Conservation (phyloP, 2,888 invertebrate species). For the Apodemia duryi region DNA sequence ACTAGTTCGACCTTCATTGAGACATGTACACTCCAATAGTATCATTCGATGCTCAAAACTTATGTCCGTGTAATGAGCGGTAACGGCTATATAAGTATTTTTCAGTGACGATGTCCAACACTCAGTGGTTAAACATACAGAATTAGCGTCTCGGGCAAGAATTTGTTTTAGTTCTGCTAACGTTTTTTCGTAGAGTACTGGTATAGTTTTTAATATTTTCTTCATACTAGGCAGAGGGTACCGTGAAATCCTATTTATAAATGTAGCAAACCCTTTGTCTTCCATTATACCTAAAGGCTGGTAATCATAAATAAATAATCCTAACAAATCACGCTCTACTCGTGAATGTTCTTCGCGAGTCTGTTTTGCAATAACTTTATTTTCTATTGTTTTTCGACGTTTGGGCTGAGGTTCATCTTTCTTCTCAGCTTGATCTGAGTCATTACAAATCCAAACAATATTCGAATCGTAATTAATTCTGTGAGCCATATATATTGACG, state of each 20-base stretch:
- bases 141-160: background rate
- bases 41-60: background rate
- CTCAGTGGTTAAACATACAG: conserved; percentile 5
- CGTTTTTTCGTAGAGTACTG: background rate
- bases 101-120: conserved; percentile 4
- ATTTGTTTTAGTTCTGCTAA: conserved; percentile 1
- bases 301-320: conserved; percentile 7
- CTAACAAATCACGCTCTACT: background rate
- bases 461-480: background rate
- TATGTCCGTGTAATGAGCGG: background rate
- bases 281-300: conserved; percentile 6
- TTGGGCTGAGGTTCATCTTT: background rate
- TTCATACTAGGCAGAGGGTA: background rate
- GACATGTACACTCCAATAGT: background rate
- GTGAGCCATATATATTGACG: background rate
- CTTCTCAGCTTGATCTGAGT: background rate
- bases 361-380: background rate
- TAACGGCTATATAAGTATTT: background rate
- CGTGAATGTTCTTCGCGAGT: background rate
- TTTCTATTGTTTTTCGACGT: background rate
- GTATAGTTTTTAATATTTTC: background rate
- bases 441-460: conserved; percentile 7
- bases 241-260: background rate
- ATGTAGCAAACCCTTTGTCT: conserved; percentile 3
- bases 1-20: conserved; percentile 2